Conservation (phyloP, 2,888 invertebrate species). For the Suillia variegata region DNA sequence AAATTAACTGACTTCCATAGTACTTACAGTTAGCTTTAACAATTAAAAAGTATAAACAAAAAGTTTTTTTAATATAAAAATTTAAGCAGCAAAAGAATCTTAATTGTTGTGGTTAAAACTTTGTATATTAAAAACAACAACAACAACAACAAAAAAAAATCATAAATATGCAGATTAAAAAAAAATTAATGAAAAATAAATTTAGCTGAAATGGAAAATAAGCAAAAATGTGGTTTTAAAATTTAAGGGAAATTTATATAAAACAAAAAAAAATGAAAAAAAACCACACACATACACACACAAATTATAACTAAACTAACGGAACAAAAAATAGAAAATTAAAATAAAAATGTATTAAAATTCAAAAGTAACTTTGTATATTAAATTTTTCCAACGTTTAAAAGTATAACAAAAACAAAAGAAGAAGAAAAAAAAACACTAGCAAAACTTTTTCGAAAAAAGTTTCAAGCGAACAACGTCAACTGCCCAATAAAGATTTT, state of each 20-base stretch:
- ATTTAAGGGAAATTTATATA: background rate
- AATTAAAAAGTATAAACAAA: no score
- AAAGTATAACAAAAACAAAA: slow-evolving; percentile 5
- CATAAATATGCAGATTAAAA: no score
- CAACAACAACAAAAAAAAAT: no score
- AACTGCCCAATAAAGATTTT: slow-evolving; percentile 41
- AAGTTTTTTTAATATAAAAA: slow-evolving; percentile 15
- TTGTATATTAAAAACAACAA: slow-evolving; percentile 4
- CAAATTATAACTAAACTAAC: no score
- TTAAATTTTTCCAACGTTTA: slow-evolving; percentile 25
- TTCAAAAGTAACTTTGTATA: slow-evolving; percentile 26
- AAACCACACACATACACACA: no score
- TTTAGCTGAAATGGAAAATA: no score
- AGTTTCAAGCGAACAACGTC: slow-evolving; percentile 33
- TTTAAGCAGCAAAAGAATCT: slow-evolving; percentile 9
- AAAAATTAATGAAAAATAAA: slow-evolving; percentile 23
- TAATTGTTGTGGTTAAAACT: slow-evolving; percentile 7
- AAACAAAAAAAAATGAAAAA: background rate
- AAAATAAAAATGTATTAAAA: slow-evolving; percentile 2
- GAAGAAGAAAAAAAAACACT: slow-evolving; percentile 9
- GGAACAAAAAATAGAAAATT: no score
- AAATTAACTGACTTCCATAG: slow-evolving; percentile 34
- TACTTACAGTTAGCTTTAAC: slow-evolving; percentile 32
- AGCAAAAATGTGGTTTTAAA: slow-evolving; percentile 15
- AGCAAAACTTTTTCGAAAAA: slow-evolving; percentile 21